A percentile compares a stretch with the other conserved stretches of the same genome.
Evolutionary conservation across 2,888 invertebrate genomes (phyloP).

Genomic region (Palloptera scutellata): DNA sequence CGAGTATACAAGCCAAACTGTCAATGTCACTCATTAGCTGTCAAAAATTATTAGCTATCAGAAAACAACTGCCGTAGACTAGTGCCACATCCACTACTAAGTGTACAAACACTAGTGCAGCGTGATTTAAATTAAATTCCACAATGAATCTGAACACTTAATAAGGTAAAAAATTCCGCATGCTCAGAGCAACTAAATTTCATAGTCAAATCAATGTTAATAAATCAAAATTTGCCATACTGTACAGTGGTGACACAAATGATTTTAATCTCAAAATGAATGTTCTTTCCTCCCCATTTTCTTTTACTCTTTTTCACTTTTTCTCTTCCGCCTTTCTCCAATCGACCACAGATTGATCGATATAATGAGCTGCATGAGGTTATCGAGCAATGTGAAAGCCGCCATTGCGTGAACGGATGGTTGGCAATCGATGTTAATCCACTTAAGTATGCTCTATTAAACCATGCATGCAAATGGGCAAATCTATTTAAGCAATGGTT

Average conservation of each 20-base stretch:
- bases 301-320: background rate
- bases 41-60: background rate
- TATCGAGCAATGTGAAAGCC: constrained; percentile 63
- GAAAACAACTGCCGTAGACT: background rate
- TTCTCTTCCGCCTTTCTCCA: background rate
- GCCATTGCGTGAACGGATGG: constrained; percentile 78
- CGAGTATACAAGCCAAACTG: background rate
- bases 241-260: background rate
- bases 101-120: too few relatives aligned
- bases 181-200: too few relatives aligned
- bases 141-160: background rate
- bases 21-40: background rate
- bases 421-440: constrained; percentile 79
- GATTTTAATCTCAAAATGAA: background rate
- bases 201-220: background rate
- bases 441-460: constrained; percentile 84
- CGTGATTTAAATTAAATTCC: background rate
- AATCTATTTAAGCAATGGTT: constrained; percentile 87
- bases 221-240: background rate
- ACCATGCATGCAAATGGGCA: constrained; percentile 88
- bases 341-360: constrained; percentile 56
- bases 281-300: background rate
- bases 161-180: background rate
- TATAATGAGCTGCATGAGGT: constrained; percentile 58
- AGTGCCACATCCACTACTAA: background rate